A percentile compares a stretch with the other conserved stretches of the same genome.
These are phyloP conservation scores for Pyrocoelia pectoralis DNA, from an alignment of 2,888 invertebrate species.

Conservation along the genomic window DNA sequence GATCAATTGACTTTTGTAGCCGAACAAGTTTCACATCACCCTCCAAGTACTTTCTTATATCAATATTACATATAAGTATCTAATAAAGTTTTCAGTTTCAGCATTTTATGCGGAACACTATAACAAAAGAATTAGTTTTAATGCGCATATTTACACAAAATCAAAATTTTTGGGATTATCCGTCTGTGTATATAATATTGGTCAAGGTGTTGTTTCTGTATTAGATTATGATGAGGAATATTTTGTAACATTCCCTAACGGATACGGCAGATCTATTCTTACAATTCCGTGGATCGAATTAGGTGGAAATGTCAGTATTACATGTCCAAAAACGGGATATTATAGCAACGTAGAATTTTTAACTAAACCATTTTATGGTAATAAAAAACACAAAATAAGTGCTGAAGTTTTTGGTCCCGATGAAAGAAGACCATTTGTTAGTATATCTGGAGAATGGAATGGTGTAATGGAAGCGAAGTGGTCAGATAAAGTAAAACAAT, in stretches of 20 bases:
- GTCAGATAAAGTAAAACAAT: constrained; percentile 70
- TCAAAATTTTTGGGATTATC: constrained; percentile 98
- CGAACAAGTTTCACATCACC: constrained; percentile 99
- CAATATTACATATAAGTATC: too few relatives aligned
- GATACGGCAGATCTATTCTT: constrained; percentile 97
- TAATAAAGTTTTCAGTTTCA: constrained; percentile 74
- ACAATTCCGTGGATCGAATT: constrained; percentile 99
- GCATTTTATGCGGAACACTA: constrained; percentile 99
- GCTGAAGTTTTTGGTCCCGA: constrained; percentile 82
- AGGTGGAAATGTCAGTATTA: constrained; percentile 90
- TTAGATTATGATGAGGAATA: constrained; percentile 94
- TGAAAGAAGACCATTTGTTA: constrained; percentile 90
- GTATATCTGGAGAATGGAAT: constrained; percentile 97
- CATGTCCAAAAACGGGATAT: constrained; percentile 93
- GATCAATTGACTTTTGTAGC: constrained; percentile 94
- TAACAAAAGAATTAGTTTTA: constrained; percentile 87
- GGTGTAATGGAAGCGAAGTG: constrained; percentile 93
- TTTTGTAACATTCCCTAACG: constrained; percentile 95
- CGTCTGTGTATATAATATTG: constrained; percentile 97
- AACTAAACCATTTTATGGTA: constrained; percentile 98
- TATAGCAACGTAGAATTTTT: constrained; percentile 93
- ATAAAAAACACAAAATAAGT: constrained; percentile 88
- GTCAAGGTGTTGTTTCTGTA: constrained; percentile 90
- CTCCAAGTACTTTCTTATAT: constrained; percentile 80
- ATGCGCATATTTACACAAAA: constrained; percentile 98